phyloP scores from a whole-genome alignment of 1,140 invertebrate genomes.

The Penaeus japonicus region DNA sequence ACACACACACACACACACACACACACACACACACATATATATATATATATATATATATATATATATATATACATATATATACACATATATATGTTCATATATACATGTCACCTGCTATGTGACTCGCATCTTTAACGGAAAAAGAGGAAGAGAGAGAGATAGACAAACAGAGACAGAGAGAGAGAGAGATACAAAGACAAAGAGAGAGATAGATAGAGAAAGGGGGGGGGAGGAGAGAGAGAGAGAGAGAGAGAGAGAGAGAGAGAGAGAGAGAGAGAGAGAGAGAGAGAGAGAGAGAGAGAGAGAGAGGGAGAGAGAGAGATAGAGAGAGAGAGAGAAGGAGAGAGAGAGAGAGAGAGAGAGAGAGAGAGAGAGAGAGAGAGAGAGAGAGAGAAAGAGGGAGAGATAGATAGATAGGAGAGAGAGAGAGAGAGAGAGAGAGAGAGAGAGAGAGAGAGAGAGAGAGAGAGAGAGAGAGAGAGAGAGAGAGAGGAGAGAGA shows the following conservation, averaged over 20 bases:
- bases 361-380: not conserved
- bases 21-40: too few relatives aligned
- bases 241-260: not conserved
- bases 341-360: not conserved
- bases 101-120: too few relatives aligned
- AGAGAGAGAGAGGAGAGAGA: not conserved
- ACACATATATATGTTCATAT: too few relatives aligned
- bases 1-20: too few relatives aligned
- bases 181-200: not conserved
- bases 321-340: too few relatives aligned
- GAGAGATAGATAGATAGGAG: not conserved
- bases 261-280: not conserved
- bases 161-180: slow-evolving; percentile 13
- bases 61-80: too few relatives aligned
- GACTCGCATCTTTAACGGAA: too few relatives aligned
- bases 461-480: not conserved
- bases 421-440: not conserved
- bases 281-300: not conserved
- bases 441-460: not conserved
- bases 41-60: too few relatives aligned
- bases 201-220: not conserved
- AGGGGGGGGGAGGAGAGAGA: not conserved
- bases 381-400: not conserved
- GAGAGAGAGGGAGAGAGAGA: not conserved
- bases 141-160: too few relatives aligned